phyloP scores from a whole-genome alignment of 2,113 vertebrate genomes.

The Beaufortia kweichowensis region DNA sequence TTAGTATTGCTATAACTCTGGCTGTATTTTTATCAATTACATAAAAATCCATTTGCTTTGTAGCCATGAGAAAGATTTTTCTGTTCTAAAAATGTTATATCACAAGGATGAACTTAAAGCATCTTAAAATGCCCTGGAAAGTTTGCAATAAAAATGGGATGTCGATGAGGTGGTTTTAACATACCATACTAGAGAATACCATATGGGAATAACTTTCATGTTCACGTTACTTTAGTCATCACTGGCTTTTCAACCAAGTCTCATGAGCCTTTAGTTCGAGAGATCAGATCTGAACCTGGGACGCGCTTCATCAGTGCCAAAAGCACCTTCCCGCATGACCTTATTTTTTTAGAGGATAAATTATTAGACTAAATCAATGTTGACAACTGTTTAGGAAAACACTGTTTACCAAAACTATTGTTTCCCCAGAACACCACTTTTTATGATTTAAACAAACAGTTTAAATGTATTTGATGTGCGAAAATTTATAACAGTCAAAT shows the following conservation, averaged over 20 bases:
- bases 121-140: background rate
- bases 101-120: background rate
- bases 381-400: no score
- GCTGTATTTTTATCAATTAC: slow-evolving; percentile 16
- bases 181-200: no score
- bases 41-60: background rate
- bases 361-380: no score
- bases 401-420: no score
- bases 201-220: background rate
- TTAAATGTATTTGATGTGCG: no score
- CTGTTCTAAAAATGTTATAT: background rate
- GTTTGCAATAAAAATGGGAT: background rate
- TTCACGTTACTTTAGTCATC: slow-evolving; percentile 14
- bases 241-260: background rate
- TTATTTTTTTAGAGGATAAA: no score
- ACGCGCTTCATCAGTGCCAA: slow-evolving; percentile 80
- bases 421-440: no score
- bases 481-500: no score
- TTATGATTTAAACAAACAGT: no score
- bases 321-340: no score
- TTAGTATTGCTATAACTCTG: background rate
- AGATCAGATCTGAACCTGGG: slow-evolving; percentile 93
- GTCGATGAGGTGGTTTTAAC: background rate
- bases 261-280: slow-evolving; percentile 84
- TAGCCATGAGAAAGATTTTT: slow-evolving; percentile 23